phyloP scores from a whole-genome alignment of 1,140 invertebrate genomes.

The Colletes gigas region DNA sequence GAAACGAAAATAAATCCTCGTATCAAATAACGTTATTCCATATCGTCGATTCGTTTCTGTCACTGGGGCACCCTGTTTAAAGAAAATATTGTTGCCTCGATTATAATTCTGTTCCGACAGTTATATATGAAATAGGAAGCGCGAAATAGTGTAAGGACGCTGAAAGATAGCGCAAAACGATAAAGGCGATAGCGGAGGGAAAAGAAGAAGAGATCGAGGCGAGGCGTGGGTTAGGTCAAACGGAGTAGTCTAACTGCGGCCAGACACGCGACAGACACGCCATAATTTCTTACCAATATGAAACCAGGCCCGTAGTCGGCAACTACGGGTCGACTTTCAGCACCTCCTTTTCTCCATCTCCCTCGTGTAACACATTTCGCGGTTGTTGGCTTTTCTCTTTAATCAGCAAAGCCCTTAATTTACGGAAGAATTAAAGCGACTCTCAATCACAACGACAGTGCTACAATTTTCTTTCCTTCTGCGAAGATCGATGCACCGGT shows the following conservation, averaged over 20 bases:
- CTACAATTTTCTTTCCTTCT: constrained; percentile 42
- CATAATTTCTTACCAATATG: constrained; percentile 69
- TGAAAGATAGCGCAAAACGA: constrained; percentile 46
- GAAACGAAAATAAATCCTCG: too few species aligned
- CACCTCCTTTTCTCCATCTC: constrained; percentile 56
- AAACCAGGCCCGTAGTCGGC: constrained; percentile 35
- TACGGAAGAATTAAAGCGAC: constrained; percentile 49
- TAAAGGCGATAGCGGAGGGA: constrained; percentile 2
- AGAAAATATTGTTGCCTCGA: neutral
- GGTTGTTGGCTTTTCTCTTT: constrained; percentile 36
- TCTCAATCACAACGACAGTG: constrained; percentile 40
- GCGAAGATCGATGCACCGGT: constrained; percentile 35
- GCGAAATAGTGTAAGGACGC: constrained; percentile 5
- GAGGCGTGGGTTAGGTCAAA: constrained; percentile 54
- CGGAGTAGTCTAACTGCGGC: constrained; percentile 61
- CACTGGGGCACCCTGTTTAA: too few species aligned
- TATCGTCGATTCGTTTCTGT: too few species aligned
- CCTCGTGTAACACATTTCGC: constrained; percentile 28
- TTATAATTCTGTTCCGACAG: neutral
- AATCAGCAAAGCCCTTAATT: constrained; percentile 51
- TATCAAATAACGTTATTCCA: too few species aligned
- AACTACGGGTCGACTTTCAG: constrained; percentile 48
- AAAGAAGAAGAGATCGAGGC: constrained; percentile 38
- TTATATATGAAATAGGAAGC: neutral
- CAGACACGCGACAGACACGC: constrained; percentile 67